These are phyloP conservation scores for Steinernema feltiae DNA, from an alignment of 1,140 invertebrate species.

Conservation along the genomic window DNA sequence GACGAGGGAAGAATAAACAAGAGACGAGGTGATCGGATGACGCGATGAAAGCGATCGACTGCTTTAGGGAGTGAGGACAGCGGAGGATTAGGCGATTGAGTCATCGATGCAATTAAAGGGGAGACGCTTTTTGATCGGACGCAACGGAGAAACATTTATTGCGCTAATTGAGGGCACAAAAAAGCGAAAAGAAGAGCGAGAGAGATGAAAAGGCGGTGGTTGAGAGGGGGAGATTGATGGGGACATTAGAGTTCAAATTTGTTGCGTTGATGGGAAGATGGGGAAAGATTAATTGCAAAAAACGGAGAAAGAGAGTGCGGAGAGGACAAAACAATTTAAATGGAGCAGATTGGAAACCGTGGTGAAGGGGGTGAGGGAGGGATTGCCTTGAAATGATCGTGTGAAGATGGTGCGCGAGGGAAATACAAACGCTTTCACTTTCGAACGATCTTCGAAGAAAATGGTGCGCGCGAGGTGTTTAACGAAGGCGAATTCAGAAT, in stretches of 20 bases:
- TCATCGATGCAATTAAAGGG: no score
- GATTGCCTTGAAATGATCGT: no score
- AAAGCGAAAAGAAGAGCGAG: no score
- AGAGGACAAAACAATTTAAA: neutral
- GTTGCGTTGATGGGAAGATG: neutral
- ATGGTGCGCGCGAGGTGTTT: no score
- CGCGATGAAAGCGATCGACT: neutral
- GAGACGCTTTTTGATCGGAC: neutral
- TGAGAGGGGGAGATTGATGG: neutral
- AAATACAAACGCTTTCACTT: no score
- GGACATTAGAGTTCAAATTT: conserved; percentile 11
- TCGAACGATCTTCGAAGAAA: no score
- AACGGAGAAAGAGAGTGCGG: conserved; percentile 1
- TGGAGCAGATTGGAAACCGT: no score
- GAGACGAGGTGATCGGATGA: neutral
- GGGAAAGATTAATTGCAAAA: neutral
- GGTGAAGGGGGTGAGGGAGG: no score
- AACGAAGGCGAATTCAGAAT: no score
- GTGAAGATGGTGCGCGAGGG: no score
- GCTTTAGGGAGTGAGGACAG: neutral
- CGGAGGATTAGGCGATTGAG: neutral
- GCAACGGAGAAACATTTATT: neutral
- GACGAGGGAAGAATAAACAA: neutral
- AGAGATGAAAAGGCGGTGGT: neutral
- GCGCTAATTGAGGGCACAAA: neutral